Percentiles rank a stretch among this genome's conserved stretches.
Conservation (phyloP, 2,797 vertebrate genomes). For the Rhinella marina region DNA sequence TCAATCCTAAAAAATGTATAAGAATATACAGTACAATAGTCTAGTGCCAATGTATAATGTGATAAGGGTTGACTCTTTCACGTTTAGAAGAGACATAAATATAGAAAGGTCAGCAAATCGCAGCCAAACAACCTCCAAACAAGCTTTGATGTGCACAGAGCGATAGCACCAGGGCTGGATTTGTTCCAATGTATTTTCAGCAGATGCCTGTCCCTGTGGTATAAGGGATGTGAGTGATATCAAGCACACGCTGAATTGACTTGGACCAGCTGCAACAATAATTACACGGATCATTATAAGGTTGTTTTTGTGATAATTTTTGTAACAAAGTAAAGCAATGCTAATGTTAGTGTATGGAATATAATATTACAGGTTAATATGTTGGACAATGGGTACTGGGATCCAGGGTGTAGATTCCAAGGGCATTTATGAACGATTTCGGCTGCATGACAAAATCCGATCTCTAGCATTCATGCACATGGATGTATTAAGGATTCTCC, state of each 20-base stretch:
- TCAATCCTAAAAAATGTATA: not conserved
- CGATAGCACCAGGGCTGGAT: slow-evolving; percentile 2
- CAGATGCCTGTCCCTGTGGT: not conserved
- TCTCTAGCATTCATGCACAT: no score
- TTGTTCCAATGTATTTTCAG: not conserved
- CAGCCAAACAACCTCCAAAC: not conserved
- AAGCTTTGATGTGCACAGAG: not conserved
- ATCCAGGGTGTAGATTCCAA: not conserved
- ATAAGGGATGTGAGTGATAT: not conserved
- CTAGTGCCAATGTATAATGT: not conserved
- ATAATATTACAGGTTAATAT: not conserved
- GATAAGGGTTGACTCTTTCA: not conserved
- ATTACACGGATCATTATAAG: not conserved
- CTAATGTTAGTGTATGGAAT: not conserved
- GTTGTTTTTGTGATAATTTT: not conserved
- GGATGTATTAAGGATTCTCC: no score
- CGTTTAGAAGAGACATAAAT: not conserved
- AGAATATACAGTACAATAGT: not conserved
- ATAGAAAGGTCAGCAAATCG: not conserved
- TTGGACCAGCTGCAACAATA: not conserved
- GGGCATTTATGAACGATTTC: no score
- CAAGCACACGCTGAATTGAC: not conserved
- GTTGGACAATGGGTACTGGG: not conserved
- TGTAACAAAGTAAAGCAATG: not conserved
- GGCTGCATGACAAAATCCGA: no score